phyloP scores from a whole-genome alignment of 2,113 vertebrate genomes.

The Sitta europaea region DNA sequence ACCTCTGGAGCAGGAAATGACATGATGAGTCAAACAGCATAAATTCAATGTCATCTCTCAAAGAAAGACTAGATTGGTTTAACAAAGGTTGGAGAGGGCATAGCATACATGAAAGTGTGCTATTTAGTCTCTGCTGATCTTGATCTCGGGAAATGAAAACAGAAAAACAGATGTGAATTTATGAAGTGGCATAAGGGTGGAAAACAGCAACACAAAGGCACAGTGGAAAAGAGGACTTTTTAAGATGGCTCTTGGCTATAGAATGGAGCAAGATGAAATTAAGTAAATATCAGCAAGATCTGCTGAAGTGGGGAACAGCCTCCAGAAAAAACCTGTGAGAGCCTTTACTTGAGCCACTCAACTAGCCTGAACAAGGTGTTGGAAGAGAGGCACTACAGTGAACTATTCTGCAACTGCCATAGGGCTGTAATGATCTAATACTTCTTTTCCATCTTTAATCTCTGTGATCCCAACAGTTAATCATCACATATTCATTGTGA shows the following conservation, averaged over 20 bases:
- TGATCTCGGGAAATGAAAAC: background rate
- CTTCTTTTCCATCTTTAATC: conserved; percentile 45
- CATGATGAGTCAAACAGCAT: background rate
- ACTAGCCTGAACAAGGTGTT: conserved; percentile 58
- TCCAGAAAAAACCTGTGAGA: conserved; percentile 15
- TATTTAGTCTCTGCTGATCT: background rate
- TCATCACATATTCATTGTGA: conserved; percentile 44
- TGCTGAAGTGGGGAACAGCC: background rate
- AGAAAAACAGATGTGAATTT: background rate
- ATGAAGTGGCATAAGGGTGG: background rate
- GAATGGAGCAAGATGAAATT: background rate
- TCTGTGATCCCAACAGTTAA: conserved; percentile 48
- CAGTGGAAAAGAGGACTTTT: background rate
- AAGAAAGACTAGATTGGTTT: background rate
- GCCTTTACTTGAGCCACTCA: conserved; percentile 28
- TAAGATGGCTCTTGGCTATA: background rate
- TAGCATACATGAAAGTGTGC: background rate
- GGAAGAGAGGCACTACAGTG: background rate
- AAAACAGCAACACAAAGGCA: background rate
- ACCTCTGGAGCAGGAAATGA: background rate
- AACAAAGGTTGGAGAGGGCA: background rate
- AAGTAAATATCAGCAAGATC: conserved; percentile 1
- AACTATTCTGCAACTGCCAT: conserved; percentile 30
- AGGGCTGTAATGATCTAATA: conserved; percentile 49
- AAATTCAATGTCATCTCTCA: background rate